Percentiles rank a stretch among this genome's conserved stretches.
phyloP scores from a whole-genome alignment of 2,797 vertebrate species.

The Crocodylus rhombifer region DNA sequence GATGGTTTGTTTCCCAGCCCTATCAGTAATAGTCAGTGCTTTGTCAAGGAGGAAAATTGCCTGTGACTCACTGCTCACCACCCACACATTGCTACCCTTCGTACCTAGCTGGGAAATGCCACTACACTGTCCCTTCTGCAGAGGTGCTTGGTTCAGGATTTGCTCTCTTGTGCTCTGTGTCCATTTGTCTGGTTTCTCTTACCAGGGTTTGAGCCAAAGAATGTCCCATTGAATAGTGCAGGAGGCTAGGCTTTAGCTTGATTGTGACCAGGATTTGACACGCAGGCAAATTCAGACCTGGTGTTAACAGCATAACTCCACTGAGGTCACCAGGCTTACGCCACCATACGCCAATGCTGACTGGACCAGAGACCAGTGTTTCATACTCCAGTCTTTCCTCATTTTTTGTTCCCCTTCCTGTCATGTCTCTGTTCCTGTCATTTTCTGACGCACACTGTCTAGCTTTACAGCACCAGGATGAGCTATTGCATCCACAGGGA shows the following conservation, averaged over 20 bases:
- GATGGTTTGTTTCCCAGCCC: not conserved
- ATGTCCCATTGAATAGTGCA: fast-evolving
- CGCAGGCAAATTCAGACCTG: not conserved
- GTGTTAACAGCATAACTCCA: not conserved
- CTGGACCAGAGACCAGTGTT: too few species aligned
- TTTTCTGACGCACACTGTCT: not conserved
- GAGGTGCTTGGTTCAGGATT: conserved; percentile 27
- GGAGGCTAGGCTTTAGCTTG: not conserved
- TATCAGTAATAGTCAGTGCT: not conserved
- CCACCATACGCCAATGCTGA: not conserved
- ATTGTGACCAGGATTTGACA: not conserved
- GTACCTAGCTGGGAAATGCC: conserved; percentile 79
- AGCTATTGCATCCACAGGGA: fast-evolving
- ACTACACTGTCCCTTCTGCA: conserved; percentile 36
- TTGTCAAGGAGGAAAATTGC: conserved; percentile 6
- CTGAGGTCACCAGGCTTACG: not conserved
- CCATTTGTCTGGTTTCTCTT: not conserved
- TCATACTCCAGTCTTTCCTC: not conserved
- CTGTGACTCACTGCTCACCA: conserved; percentile 73
- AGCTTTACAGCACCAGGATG: not conserved
- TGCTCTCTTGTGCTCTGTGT: conserved; percentile 18
- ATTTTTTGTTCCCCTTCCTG: not conserved
- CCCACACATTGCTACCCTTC: conserved; percentile 77
- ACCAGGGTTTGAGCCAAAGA: fast-evolving
- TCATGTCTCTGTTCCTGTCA: not conserved